phyloP scores from a whole-genome alignment of 2,113 vertebrate genomes.

The Cygnus atratus region DNA sequence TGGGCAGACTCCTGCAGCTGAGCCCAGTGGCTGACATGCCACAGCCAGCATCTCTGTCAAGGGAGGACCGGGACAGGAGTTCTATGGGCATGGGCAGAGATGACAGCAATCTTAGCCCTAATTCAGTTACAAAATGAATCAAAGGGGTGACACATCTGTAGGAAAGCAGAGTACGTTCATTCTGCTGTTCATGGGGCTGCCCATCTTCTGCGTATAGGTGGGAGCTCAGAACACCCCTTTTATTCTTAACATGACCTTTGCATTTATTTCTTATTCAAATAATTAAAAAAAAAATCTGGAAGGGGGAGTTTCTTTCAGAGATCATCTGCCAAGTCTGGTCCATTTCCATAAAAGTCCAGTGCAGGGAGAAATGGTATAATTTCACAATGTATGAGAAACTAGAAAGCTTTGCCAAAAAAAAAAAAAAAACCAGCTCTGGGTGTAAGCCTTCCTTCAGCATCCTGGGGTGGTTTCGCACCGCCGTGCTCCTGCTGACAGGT shows the following conservation, averaged over 20 bases:
- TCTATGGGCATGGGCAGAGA: not conserved
- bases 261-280: not conserved
- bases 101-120: not conserved
- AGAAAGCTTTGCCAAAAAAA: not conserved
- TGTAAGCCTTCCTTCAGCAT: not conserved
- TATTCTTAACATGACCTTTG: not conserved
- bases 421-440: not conserved
- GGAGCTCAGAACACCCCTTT: not conserved
- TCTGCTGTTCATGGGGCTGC: not conserved
- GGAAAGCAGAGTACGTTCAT: not conserved
- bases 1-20: not conserved
- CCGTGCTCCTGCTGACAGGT: not conserved
- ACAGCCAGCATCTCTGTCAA: not conserved
- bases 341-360: not conserved
- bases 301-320: not conserved
- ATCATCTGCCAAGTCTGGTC: not conserved
- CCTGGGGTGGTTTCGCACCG: not conserved
- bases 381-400: not conserved
- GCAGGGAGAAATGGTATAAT: not conserved
- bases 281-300: not conserved
- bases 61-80: not conserved
- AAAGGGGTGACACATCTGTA: not conserved
- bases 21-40: not conserved
- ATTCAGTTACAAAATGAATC: not conserved
- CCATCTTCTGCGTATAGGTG: fast-evolving